Evolutionary conservation across 2,113 vertebrate species (phyloP).

Genomic region (Pycnonotus jocosus): DNA sequence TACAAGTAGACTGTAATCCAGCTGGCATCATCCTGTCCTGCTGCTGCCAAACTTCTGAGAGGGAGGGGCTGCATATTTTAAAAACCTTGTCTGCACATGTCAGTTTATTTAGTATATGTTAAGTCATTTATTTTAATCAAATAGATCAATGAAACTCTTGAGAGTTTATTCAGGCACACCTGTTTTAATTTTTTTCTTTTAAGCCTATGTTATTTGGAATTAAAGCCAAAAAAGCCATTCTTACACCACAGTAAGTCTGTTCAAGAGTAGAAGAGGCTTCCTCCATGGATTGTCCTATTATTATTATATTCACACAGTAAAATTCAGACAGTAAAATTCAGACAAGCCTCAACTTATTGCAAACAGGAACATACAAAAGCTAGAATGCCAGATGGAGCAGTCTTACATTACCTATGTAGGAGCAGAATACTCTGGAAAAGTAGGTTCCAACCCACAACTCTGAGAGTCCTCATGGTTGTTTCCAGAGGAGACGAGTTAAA

Average conservation of each 20-base stretch:
- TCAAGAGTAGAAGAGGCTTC: neutral
- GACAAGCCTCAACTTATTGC: conserved; percentile 23
- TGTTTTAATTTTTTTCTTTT: conserved; percentile 25
- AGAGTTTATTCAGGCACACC: conserved; percentile 37
- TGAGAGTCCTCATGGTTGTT: neutral
- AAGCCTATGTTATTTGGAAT: neutral
- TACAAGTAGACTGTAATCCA: neutral
- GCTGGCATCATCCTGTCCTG: neutral
- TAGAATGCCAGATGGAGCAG: neutral
- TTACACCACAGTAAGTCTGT: neutral
- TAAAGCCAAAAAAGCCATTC: conserved; percentile 11
- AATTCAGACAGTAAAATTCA: conserved; percentile 7
- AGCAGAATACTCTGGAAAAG: neutral
- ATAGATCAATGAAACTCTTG: conserved; percentile 15
- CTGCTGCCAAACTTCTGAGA: conserved; percentile 16
- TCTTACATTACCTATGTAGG: neutral
- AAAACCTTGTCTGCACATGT: conserved; percentile 28
- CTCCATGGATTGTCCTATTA: neutral
- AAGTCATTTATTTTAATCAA: conserved; percentile 45
- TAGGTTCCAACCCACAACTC: neutral
- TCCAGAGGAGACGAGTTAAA: neutral
- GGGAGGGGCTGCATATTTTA: conserved; percentile 21
- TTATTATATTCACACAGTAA: neutral
- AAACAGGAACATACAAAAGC: neutral
- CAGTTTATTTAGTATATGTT: conserved; percentile 27